Percentiles rank a stretch among this genome's conserved stretches.
These are phyloP conservation scores for Emydoidea blandingii DNA, from an alignment of 2,797 vertebrate species.

Conservation along the genomic window DNA sequence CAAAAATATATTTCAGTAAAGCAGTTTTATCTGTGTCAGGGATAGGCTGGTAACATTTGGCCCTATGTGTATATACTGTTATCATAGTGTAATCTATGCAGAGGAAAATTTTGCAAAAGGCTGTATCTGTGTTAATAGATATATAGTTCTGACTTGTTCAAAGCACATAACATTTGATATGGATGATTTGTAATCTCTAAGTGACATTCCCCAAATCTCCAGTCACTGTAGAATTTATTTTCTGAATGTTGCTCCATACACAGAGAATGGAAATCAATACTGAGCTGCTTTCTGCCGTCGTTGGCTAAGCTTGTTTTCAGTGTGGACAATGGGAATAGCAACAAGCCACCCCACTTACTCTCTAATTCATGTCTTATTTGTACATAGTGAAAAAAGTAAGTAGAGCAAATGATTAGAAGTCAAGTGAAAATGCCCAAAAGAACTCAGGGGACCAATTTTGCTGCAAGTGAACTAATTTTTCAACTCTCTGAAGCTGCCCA, in stretches of 20 bases:
- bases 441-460: background rate
- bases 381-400: background rate
- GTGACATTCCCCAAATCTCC: background rate
- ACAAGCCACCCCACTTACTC: background rate
- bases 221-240: constrained; percentile 9
- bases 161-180: background rate
- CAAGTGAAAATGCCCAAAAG: background rate
- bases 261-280: constrained; percentile 42
- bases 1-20: background rate
- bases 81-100: background rate
- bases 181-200: background rate
- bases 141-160: background rate
- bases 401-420: constrained; percentile 30
- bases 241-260: constrained; percentile 39
- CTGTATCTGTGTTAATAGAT: background rate
- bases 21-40: background rate
- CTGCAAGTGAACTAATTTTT: background rate
- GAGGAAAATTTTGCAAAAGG: background rate
- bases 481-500: background rate
- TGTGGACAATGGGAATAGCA: background rate
- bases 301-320: constrained; percentile 8
- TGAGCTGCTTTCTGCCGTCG: background rate
- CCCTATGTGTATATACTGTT: background rate
- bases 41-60: background rate
- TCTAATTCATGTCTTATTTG: constrained; percentile 19